Conservation (phyloP, 2,888 invertebrate genomes). For the Macrophya annulata region DNA sequence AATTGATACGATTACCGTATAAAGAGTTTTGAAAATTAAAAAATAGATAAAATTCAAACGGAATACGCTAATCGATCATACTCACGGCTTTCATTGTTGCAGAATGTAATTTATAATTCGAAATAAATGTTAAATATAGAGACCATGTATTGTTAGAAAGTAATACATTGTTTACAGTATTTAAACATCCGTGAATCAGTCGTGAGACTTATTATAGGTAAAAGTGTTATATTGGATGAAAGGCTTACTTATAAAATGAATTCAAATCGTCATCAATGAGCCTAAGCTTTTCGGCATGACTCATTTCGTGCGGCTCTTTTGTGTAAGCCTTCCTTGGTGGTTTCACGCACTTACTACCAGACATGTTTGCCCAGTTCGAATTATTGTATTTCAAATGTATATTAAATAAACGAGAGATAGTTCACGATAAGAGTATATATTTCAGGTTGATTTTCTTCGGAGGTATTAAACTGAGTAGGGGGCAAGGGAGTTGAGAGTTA, state of each 20-base stretch:
- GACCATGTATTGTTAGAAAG: background rate
- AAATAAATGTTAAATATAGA: background rate
- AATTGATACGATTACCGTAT: background rate
- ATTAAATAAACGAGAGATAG: background rate
- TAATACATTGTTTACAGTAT: background rate
- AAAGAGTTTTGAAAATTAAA: background rate
- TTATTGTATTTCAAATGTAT: background rate
- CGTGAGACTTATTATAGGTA: background rate
- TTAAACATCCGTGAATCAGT: background rate
- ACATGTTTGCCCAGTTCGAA: slow-evolving; percentile 63
- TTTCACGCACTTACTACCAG: slow-evolving; percentile 74
- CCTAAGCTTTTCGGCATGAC: slow-evolving; percentile 75
- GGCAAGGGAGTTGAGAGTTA: slow-evolving; percentile 12
- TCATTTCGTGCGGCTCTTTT: slow-evolving; percentile 78
- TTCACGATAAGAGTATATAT: background rate
- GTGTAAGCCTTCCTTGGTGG: slow-evolving; percentile 72
- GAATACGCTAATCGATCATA: background rate
- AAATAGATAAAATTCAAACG: background rate
- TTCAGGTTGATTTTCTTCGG: background rate
- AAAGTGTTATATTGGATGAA: slow-evolving; percentile 8
- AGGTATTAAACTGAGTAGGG: background rate
- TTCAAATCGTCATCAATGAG: slow-evolving; percentile 78
- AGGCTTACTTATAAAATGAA: slow-evolving; percentile 76
- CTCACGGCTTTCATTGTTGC: background rate
- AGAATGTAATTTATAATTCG: background rate